phyloP scores from a whole-genome alignment of 2,797 vertebrate species.

The Phoxinus dragarum region DNA sequence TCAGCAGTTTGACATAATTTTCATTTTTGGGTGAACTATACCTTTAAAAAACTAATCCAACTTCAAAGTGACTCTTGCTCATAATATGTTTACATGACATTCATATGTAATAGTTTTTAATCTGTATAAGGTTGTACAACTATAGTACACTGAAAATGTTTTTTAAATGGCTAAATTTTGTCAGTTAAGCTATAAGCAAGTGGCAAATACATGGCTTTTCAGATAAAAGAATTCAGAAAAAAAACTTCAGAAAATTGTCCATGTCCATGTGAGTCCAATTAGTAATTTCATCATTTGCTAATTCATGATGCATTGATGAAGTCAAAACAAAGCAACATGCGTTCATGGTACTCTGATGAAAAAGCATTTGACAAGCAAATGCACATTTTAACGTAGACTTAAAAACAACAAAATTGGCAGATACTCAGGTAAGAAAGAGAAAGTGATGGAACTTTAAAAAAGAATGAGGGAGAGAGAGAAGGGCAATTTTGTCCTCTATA shows the following conservation, averaged over 20 bases:
- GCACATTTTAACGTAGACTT: not conserved
- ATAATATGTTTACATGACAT: conserved; percentile 14
- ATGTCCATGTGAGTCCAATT: not conserved
- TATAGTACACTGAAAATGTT: not conserved
- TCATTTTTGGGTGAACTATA: not conserved
- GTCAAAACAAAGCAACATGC: not conserved
- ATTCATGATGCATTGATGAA: not conserved
- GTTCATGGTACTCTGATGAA: not conserved
- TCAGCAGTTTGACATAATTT: not conserved
- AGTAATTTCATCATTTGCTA: not conserved
- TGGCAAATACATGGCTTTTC: not conserved
- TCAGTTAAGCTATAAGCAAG: not conserved
- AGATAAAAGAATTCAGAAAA: not conserved
- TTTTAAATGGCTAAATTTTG: not conserved
- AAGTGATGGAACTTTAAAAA: conserved; percentile 23
- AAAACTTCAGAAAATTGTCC: not conserved
- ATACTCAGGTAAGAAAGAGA: conserved; percentile 9
- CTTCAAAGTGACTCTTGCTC: conserved; percentile 29
- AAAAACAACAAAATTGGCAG: not conserved
- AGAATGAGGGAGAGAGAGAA: conserved; percentile 25
- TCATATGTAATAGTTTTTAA: conserved; percentile 9
- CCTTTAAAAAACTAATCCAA: conserved; percentile 20
- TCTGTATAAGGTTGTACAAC: not conserved
- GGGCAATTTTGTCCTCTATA: conserved; percentile 30
- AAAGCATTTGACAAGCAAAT: not conserved